These are phyloP conservation scores for Sinotaia quadrata DNA, from an alignment of 2,888 invertebrate species.

Conservation along the genomic window DNA sequence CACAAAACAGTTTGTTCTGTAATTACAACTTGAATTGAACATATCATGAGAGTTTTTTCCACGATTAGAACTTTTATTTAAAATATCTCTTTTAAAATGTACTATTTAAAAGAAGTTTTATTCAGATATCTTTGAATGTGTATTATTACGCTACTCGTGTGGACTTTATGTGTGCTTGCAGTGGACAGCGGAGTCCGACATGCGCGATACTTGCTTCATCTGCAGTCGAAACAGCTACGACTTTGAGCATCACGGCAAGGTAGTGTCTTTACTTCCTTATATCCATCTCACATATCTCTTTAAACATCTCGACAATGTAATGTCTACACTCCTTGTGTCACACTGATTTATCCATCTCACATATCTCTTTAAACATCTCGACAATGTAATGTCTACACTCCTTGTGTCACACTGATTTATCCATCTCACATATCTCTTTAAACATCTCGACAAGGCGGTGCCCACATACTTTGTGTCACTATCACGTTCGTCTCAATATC, in stretches of 20 bases:
- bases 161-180: constrained; percentile 41
- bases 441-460: constrained; percentile 70
- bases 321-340: neutral
- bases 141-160: too few species aligned
- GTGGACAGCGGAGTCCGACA: constrained; percentile 73
- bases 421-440: constrained; percentile 42
- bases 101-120: too few species aligned
- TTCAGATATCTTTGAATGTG: too few species aligned
- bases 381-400: constrained; percentile 54
- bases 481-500: neutral
- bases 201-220: constrained; percentile 72
- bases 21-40: too few species aligned
- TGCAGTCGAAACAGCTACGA: constrained; percentile 72
- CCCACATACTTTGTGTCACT: neutral
- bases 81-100: too few species aligned
- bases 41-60: too few species aligned
- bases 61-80: too few species aligned
- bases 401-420: neutral
- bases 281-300: constrained; percentile 31
- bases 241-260: constrained; percentile 72
- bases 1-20: too few species aligned
- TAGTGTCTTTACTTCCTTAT: constrained; percentile 26
- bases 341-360: neutral
- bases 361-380: constrained; percentile 69
- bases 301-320: constrained; percentile 71